phyloP scores from a whole-genome alignment of 2,797 vertebrate species.

The Neosilurus hyrtlii region DNA sequence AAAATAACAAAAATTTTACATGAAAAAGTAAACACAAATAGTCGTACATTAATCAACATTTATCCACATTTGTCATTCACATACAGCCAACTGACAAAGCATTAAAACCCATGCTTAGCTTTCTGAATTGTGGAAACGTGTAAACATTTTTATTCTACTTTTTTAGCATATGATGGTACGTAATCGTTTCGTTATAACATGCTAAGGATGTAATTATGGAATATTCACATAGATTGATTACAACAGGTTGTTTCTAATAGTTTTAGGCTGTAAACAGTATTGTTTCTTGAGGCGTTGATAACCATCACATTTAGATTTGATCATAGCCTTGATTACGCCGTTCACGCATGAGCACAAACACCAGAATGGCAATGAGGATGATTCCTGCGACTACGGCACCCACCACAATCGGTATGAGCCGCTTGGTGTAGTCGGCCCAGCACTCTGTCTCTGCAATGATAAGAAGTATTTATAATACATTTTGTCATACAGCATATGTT shows the following conservation, averaged over 20 bases:
- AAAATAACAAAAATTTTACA: not conserved
- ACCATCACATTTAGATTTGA: conserved; percentile 66
- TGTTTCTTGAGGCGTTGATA: not conserved
- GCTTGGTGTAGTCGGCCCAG: conserved; percentile 73
- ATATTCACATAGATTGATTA: not conserved
- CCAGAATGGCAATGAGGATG: conserved; percentile 69
- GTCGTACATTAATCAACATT: not conserved
- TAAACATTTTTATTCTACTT: not conserved
- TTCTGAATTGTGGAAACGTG: not conserved
- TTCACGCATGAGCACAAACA: conserved; percentile 75
- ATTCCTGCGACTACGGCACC: conserved; percentile 71
- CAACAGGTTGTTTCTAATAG: not conserved
- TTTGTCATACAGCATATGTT: not conserved
- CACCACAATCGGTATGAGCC: conserved; percentile 69
- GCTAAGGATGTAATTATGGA: not conserved
- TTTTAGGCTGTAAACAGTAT: not conserved
- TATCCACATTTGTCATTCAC: not conserved
- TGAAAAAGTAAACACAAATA: not conserved
- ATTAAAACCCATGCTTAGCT: not conserved
- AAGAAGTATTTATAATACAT: not conserved
- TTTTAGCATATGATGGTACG: conserved; percentile 1
- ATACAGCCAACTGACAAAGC: not conserved
- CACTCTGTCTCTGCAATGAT: conserved; percentile 80
- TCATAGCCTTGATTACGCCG: conserved; percentile 71
- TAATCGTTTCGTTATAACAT: not conserved